Evolutionary conservation across 1,140 invertebrate species (phyloP).

Genomic region (Thaumatotibia leucotreta): DNA sequence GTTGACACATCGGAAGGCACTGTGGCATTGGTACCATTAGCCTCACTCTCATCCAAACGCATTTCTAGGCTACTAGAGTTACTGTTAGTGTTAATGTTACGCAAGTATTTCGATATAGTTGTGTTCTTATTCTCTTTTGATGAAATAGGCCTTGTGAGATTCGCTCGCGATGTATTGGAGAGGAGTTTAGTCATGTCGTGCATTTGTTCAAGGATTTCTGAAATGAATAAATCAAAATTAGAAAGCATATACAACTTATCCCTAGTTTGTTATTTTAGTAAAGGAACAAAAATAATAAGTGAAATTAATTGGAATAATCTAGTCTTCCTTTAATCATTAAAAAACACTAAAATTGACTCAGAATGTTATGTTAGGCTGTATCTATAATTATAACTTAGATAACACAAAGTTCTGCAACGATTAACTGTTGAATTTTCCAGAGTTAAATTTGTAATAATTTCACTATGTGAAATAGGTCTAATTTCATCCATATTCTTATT

Average conservation of each 20-base stretch:
- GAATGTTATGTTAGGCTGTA: too few relatives aligned
- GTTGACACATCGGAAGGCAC: conserved; percentile 60
- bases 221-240: too few relatives aligned
- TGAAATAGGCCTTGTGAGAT: neutral
- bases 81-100: conserved; percentile 52
- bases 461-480: neutral
- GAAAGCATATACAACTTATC: too few relatives aligned
- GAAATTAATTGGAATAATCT: too few relatives aligned
- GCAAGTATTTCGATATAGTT: conserved; percentile 46
- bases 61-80: conserved; percentile 25
- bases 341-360: too few relatives aligned
- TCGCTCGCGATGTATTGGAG: conserved; percentile 17
- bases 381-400: too few relatives aligned
- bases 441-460: too few relatives aligned
- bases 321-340: too few relatives aligned
- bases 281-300: too few relatives aligned
- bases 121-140: neutral
- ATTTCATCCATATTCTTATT: neutral
- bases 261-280: too few relatives aligned
- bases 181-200: conserved; percentile 50
- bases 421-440: too few relatives aligned
- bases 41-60: conserved; percentile 25
- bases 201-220: conserved; percentile 69
- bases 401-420: too few relatives aligned
- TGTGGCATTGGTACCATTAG: conserved; percentile 28